Percentiles rank a stretch among this genome's conserved stretches.
Conservation (phyloP, 2,113 vertebrate genomes). For the Atlantisia rogersi region DNA sequence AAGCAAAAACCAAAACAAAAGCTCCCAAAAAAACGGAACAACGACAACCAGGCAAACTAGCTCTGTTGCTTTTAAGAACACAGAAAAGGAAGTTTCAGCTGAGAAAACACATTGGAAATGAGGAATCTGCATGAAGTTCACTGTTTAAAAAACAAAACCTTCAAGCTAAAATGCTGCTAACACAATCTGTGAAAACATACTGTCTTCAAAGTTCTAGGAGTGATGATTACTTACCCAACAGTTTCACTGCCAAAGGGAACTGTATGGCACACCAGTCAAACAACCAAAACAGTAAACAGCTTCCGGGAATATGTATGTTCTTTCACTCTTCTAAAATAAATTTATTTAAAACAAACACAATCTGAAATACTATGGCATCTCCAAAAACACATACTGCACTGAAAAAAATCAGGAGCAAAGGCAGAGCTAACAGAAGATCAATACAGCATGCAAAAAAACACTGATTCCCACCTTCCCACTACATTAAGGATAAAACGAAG, state of each 20-base stretch:
- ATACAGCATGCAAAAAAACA: not conserved
- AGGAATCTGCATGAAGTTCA: not conserved
- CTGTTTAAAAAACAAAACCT: not conserved
- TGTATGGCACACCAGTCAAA: not conserved
- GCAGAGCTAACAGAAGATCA: not conserved
- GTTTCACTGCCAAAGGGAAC: not conserved
- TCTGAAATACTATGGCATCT: not conserved
- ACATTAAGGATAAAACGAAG: not conserved
- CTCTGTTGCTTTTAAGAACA: not conserved
- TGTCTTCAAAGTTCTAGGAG: not conserved
- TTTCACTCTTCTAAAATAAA: not conserved
- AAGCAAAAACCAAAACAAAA: not conserved
- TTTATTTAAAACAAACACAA: not conserved
- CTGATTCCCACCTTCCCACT: not conserved
- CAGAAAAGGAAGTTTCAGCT: not conserved
- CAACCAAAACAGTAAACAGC: not conserved
- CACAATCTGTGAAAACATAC: not conserved
- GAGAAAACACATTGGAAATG: not conserved
- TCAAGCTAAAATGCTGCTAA: not conserved
- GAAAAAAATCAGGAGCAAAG: not conserved
- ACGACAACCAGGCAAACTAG: not conserved
- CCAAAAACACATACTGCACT: not conserved
- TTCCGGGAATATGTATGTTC: not conserved
- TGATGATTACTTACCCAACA: not conserved
- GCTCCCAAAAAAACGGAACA: not conserved